These are phyloP conservation scores for Gymnothorax reevesii DNA, from an alignment of 2,797 vertebrate genomes.

Conservation along the genomic window DNA sequence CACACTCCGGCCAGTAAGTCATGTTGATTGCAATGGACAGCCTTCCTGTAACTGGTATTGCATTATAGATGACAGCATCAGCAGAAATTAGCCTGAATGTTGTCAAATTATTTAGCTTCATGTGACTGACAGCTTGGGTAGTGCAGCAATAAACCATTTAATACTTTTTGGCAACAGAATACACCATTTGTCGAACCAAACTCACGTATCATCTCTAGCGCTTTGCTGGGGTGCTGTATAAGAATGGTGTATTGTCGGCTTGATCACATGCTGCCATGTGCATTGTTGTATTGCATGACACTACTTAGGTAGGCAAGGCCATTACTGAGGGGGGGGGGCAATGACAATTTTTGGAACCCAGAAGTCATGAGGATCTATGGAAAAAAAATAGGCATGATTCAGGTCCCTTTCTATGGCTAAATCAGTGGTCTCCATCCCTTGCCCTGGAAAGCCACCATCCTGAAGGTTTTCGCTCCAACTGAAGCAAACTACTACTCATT, in stretches of 20 bases:
- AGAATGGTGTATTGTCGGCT: slow-evolving; percentile 13
- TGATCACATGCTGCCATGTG: slow-evolving; percentile 25
- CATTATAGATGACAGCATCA: neutral
- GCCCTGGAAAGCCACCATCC: no score
- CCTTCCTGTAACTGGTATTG: neutral
- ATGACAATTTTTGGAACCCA: no score
- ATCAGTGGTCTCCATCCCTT: no score
- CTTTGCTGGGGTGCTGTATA: slow-evolving; percentile 9
- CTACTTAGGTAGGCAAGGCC: slow-evolving; percentile 16
- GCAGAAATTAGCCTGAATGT: neutral
- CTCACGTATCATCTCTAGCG: neutral
- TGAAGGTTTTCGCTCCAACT: no score
- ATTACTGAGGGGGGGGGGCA: neutral
- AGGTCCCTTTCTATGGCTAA: no score
- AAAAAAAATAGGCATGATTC: no score
- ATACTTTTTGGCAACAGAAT: neutral
- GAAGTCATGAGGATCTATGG: no score
- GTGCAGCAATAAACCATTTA: neutral
- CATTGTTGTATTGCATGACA: slow-evolving; percentile 17
- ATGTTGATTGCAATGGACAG: neutral
- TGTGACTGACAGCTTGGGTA: neutral
- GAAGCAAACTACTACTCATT: no score
- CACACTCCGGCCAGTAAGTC: neutral
- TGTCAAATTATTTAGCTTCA: neutral
- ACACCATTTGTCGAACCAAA: neutral